These are phyloP conservation scores for Uloborus plumipes DNA, from an alignment of 2,888 invertebrate species.

Conservation along the genomic window DNA sequence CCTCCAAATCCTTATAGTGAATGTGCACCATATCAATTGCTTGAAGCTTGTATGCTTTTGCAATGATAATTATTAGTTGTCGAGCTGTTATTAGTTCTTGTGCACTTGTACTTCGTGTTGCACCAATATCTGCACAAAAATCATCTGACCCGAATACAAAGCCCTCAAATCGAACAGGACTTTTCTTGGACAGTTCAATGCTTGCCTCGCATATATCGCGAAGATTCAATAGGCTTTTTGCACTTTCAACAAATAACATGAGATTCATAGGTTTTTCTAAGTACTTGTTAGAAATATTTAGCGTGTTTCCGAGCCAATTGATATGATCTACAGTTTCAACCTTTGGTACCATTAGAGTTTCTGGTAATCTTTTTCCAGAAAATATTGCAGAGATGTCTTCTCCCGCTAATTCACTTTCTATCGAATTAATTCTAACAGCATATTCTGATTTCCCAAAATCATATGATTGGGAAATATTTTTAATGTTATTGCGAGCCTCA, in stretches of 20 bases:
- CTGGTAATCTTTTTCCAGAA: slow-evolving; percentile 72
- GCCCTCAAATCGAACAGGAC: slow-evolving; percentile 74
- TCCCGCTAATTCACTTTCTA: slow-evolving; percentile 76
- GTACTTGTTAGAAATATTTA: neutral
- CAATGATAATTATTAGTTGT: slow-evolving; percentile 77
- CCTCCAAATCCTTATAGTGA: slow-evolving; percentile 77
- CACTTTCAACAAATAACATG: slow-evolving; percentile 78
- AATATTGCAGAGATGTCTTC: slow-evolving; percentile 76
- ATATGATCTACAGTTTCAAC: slow-evolving; percentile 75
- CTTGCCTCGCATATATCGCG: slow-evolving; percentile 75
- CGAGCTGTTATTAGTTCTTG: slow-evolving; percentile 76
- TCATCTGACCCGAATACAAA: slow-evolving; percentile 81
- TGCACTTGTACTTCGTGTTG: slow-evolving; percentile 73
- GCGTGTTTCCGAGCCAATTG: slow-evolving; percentile 69
- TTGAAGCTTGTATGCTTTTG: slow-evolving; percentile 78
- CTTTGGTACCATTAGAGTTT: slow-evolving; percentile 76
- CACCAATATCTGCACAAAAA: slow-evolving; percentile 79
- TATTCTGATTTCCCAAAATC: slow-evolving; percentile 74
- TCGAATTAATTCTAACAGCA: slow-evolving; percentile 77
- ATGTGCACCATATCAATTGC: slow-evolving; percentile 80
- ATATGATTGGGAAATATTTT: slow-evolving; percentile 72
- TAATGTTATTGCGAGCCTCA: slow-evolving; percentile 74
- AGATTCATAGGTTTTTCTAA: slow-evolving; percentile 72
- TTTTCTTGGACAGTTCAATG: slow-evolving; percentile 70
- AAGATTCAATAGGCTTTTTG: slow-evolving; percentile 76